Evolutionary conservation across 2,888 invertebrate genomes (phyloP), one percentile per base, ranked within the genome.

Genomic region (Hypomecis atomaria): DNA sequence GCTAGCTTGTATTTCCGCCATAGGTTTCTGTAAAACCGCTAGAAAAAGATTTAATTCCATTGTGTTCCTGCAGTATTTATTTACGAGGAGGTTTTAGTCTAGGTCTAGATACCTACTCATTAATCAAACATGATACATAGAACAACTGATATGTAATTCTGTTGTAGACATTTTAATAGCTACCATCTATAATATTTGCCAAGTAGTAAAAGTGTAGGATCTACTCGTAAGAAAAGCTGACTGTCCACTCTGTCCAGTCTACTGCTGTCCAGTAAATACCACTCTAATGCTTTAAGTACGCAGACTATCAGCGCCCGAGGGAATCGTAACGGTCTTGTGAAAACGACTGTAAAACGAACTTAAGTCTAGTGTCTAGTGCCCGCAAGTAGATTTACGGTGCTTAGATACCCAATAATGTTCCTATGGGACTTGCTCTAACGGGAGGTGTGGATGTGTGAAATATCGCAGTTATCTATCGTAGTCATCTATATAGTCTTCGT

Each of bases 371-470:
- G 77, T 65, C 60, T 60, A 60, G 57, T 43, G 60, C 77, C 83
- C 79, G 76, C 83, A 79, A 78, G 78, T 82, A 88, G 87, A 90
- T 90, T 91, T 89, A 90, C 80, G 80, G 78, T 77, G 76, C 74
- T 79, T 74, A 73, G 79, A 79, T 79, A 80, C 77, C 78, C 77
- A 78, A 82, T 85, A 86, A 84, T 78, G 82, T 78, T 77, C 76
- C 71, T 71, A 71, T 69, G 70, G 73, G 78, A 78, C 71, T 76
- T 73, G 77, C 75, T 61, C 71, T 73, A 65, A 68, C 67, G 62
- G 13, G 50, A 69, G 62, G 61, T 64, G 73, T 67, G 58, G 58
- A 66, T 48, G 57, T 62, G 67, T 61, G 54, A 67, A 66, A 67
- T 66, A 61, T 59, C n/a, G 61, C 13, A 40, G 50, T 59, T 59